These are phyloP conservation scores for Drosophila lutescens DNA, from an alignment of 2,888 invertebrate genomes.

Conservation along the genomic window DNA sequence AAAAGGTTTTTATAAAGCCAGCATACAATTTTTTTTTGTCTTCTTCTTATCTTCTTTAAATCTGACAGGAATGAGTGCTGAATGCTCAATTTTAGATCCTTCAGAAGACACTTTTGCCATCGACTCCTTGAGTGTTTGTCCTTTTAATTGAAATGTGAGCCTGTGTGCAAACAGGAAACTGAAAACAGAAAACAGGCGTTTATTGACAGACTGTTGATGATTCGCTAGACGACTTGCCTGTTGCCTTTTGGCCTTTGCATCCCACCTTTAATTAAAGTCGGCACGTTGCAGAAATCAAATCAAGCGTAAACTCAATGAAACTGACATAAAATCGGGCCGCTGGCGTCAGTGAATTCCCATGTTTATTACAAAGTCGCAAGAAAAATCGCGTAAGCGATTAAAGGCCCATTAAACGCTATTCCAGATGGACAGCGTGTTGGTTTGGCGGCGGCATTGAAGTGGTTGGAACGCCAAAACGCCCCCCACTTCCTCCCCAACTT, in stretches of 20 bases:
- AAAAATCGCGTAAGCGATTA: constrained; percentile 80
- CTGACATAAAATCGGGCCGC: constrained; percentile 57
- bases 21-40: too few species aligned
- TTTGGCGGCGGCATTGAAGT: constrained; percentile 7
- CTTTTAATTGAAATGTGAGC: constrained; percentile 67
- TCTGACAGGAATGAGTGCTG: too few species aligned
- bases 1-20: too few species aligned
- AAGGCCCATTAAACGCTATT: constrained; percentile 68
- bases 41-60: too few species aligned
- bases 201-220: constrained; percentile 20
- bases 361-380: constrained; percentile 64
- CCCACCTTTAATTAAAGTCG: constrained; percentile 67
- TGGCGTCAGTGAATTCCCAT: constrained; percentile 5
- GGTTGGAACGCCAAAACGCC: neutral
- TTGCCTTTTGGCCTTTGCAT: constrained; percentile 45
- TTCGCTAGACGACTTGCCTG: constrained; percentile 19
- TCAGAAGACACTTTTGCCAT: constrained; percentile 57
- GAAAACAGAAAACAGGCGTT: neutral
- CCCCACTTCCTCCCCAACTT: neutral
- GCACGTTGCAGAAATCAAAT: constrained; percentile 63
- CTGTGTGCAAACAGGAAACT: constrained; percentile 12
- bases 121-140: constrained; percentile 59
- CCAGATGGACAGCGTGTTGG: constrained; percentile 55
- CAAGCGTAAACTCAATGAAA: constrained; percentile 63
- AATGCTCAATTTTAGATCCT: constrained; percentile 3